A percentile compares a stretch with the other conserved stretches of the same genome.
These are phyloP conservation scores for Carcina quercana DNA, from an alignment of 2,888 invertebrate species.

Conservation along the genomic window DNA sequence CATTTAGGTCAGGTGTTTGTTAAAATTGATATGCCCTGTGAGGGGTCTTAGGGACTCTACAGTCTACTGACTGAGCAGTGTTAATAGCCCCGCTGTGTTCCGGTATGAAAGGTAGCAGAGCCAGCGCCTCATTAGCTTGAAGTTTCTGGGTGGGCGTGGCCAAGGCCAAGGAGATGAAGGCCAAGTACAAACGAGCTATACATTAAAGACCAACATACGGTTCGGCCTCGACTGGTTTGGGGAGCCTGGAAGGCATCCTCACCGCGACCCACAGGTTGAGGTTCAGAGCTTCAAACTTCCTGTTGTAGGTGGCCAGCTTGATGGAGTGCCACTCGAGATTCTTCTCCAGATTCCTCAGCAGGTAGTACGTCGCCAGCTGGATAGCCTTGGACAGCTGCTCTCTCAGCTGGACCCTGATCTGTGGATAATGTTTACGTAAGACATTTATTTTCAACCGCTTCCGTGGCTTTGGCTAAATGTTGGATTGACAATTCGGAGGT, in stretches of 20 bases:
- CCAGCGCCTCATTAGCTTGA: no score
- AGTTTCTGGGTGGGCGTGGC: no score
- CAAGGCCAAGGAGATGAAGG: no score
- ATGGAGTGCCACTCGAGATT: conserved; percentile 41
- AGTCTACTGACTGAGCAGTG: no score
- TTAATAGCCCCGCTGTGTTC: no score
- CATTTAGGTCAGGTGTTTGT: no score
- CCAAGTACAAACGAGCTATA: no score
- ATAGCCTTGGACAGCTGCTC: conserved; percentile 50
- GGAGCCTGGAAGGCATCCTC: conserved; percentile 49
- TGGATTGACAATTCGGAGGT: background rate
- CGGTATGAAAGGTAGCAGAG: no score
- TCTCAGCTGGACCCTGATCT: conserved; percentile 51
- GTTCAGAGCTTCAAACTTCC: conserved; percentile 44
- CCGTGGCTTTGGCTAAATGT: background rate
- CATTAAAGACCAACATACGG: conserved; percentile 28
- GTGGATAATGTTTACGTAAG: background rate
- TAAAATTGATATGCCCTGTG: no score
- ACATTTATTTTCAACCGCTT: background rate
- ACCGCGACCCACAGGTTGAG: conserved; percentile 59
- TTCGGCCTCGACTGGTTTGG: conserved; percentile 44
- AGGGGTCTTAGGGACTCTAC: no score
- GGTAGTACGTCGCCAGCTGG: conserved; percentile 51
- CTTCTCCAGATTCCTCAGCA: conserved; percentile 53
- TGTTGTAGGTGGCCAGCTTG: conserved; percentile 46